Evolutionary conservation across 2,888 invertebrate species (phyloP).

Genomic region (Branchipolynoe longqiensis): DNA sequence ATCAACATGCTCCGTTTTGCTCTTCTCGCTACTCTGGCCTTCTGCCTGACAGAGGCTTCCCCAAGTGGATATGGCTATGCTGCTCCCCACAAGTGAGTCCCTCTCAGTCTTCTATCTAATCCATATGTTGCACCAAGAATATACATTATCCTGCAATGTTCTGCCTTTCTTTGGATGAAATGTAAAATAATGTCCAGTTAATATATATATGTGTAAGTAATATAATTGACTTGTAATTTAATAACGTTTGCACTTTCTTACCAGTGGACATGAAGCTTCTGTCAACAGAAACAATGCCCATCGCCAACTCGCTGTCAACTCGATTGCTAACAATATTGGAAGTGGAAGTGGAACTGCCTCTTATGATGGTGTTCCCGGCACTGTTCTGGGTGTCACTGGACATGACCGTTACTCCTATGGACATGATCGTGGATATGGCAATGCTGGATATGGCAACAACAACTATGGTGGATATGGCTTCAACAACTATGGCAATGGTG

Average conservation of each 20-base stretch:
- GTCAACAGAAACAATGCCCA: slow-evolving; percentile 7
- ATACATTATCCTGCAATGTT: too few relatives aligned
- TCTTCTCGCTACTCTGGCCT: slow-evolving; percentile 8
- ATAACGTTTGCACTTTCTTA: too few relatives aligned
- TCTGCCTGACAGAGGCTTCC: slow-evolving; percentile 16
- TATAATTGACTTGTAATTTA: too few relatives aligned
- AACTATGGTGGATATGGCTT: not conserved
- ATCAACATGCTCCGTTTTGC: not conserved
- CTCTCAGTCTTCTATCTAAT: not conserved
- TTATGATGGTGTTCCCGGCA: slow-evolving; percentile 49
- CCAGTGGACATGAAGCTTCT: slow-evolving; percentile 9
- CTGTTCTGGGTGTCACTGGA: slow-evolving; percentile 45
- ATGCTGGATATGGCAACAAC: not conserved
- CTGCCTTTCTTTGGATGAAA: too few relatives aligned
- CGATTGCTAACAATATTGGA: not conserved
- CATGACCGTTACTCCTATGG: not conserved
- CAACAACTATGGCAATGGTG: too few relatives aligned
- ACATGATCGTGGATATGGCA: not conserved
- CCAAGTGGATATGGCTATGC: not conserved
- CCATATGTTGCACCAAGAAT: not conserved
- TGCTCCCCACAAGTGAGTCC: slow-evolving; percentile 31
- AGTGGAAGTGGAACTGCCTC: slow-evolving; percentile 39
- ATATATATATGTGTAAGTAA: too few relatives aligned
- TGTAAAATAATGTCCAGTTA: too few relatives aligned
- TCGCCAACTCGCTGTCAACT: not conserved